Evolutionary conservation across 2,797 vertebrate genomes (phyloP).

Genomic region (Adelosebastes latens): DNA sequence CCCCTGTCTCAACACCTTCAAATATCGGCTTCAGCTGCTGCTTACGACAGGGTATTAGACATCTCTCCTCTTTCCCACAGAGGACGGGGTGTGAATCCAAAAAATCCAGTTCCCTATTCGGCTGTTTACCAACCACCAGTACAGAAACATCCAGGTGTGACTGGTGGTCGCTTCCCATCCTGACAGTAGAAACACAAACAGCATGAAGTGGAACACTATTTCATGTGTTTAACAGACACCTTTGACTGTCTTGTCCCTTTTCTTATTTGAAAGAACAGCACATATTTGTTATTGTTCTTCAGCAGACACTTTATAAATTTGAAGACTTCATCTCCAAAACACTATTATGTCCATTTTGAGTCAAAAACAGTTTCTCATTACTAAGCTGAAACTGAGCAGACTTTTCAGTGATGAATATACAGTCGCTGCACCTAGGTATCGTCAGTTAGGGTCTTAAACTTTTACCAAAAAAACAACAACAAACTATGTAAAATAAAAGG

Average conservation of each 20-base stretch:
- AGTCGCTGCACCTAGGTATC: neutral
- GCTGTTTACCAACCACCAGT: neutral
- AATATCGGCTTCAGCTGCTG: too few relatives aligned
- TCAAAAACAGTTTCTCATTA: neutral
- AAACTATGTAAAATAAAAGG: neutral
- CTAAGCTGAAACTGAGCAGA: neutral
- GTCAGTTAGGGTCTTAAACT: neutral
- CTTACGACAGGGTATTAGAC: neutral
- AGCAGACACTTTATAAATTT: slow-evolving; percentile 21
- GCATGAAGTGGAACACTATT: neutral
- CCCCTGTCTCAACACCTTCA: neutral
- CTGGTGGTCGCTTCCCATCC: neutral
- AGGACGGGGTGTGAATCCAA: neutral
- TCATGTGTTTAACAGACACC: neutral
- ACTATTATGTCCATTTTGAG: slow-evolving; percentile 18
- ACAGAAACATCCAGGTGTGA: neutral
- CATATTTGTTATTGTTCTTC: neutral
- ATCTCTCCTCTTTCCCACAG: neutral
- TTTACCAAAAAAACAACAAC: neutral
- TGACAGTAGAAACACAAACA: neutral
- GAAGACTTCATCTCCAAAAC: slow-evolving; percentile 22
- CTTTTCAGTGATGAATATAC: neutral
- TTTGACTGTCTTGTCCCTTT: neutral
- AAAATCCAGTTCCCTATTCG: neutral
- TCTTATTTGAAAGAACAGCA: neutral